phyloP scores from a whole-genome alignment of 2,113 vertebrate species.

The rabbit (Oryctolagus cuniculus) region mOryCun1.1 NC_091432.1:227605501-227606000 shows the following conservation, averaged over 20 bases:
- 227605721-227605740: background rate
- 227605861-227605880: background rate
- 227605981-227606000: conserved; percentile 44
- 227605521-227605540: conserved; percentile 64
- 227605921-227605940: conserved; percentile 39
- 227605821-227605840: conserved; percentile 1
- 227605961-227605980: conserved; percentile 55
- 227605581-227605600: background rate
- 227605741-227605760: conserved; percentile 54
- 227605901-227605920: conserved; percentile 56
- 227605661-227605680: conserved; percentile 56
- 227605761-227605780: background rate
- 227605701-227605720: background rate
- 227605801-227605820: background rate
- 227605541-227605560: conserved; percentile 66
- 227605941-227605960: conserved; percentile 56
- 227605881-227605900: conserved; percentile 46
- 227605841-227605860: background rate
- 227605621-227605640: conserved; percentile 21
- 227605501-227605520: conserved; percentile 74
- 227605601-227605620: conserved; percentile 10
- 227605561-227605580: conserved; percentile 35
- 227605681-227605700: conserved; percentile 40
- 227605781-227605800: background rate
- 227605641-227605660: background rate